These are phyloP conservation scores for Ophioninae sp. DNA, from an alignment of 2,888 invertebrate genomes.

Conservation along the genomic window DNA sequence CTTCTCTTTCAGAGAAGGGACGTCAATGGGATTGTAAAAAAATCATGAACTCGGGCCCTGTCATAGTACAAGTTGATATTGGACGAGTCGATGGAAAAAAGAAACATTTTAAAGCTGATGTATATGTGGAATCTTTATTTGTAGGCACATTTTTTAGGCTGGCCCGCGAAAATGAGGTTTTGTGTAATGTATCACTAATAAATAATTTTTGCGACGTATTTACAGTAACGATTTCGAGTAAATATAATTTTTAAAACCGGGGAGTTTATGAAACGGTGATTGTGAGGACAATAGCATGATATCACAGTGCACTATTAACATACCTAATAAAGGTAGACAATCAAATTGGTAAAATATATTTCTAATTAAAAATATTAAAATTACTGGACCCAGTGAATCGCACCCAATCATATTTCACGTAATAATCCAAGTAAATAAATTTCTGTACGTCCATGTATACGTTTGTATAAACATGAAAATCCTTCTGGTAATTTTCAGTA, in stretches of 20 bases:
- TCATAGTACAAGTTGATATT: constrained; percentile 22
- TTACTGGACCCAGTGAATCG: not conserved
- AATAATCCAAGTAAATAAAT: not conserved
- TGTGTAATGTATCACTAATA: too few species aligned
- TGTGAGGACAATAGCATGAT: not conserved
- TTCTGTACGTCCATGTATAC: too few species aligned
- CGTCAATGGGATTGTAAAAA: constrained; percentile 12
- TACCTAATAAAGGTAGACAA: not conserved
- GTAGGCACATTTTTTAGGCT: not conserved
- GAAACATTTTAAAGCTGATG: not conserved
- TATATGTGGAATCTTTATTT: not conserved
- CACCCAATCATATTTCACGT: not conserved
- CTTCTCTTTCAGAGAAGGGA: constrained; percentile 4
- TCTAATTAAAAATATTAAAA: not conserved
- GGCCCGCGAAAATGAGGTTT: too few species aligned
- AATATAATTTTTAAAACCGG: not conserved
- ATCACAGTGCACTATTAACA: too few species aligned
- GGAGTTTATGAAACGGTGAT: not conserved
- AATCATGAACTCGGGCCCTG: constrained; percentile 6
- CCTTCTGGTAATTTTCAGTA: too few species aligned
- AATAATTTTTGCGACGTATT: too few species aligned
- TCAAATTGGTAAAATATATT: not conserved
- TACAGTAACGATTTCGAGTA: not conserved
- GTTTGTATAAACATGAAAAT: too few species aligned
- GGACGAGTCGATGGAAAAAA: not conserved